Base-by-base conservation (phyloP, 2,888 invertebrate genomes). In the Ophion slaviceki region DNA sequence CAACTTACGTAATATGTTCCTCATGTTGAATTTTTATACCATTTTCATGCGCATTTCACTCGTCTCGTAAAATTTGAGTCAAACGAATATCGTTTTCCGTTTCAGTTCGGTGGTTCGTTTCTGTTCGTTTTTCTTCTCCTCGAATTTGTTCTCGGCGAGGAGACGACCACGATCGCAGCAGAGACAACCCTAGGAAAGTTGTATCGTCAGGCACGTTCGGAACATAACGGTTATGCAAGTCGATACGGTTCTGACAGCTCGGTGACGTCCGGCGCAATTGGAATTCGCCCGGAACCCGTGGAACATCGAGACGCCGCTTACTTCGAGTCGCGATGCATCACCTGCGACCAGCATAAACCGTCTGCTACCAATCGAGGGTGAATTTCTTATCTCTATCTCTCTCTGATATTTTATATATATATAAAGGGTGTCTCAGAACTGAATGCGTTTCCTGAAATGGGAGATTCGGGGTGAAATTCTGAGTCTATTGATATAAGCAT, bases 261-360 rank as follows among this genome's bases (percentile, higher is more conserved):
- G 14, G 87, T 89, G 86, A 89, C 89, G 87, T 90, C 90, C 80
- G 88, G 89, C 72, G 86, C 91, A 76, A 89, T 90, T 84, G 88
- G 89, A 64, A 80, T 89, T 80, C 90, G 91, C 72, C 86, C 89
- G 64, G 91, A 90, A 59, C 89, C 91, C n/a, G 85, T 89, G 64
- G 92, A 92, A 77, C 91, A 90, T 71, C 88, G 92, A 28, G 92
- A 92, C 82, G 90, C 91, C 67, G 90, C 92, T 76, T 92, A 92
- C 88, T 92, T 90, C 86, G 92, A 92, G 88, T 91, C 91, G 76
- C 91, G 92, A 72, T 92, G 92, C 88, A 91, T 92, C 89, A 92
- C 92, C 87, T 92, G 92, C 87, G 92, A 91, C 86, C 91, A 91
- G 47, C 90, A 87, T 87, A 92, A 92, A 88, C 88, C 91, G 62